A percentile compares a stretch with the other conserved stretches of the same genome.
Evolutionary conservation across 2,113 vertebrate genomes (phyloP).

Genomic region (Saguinus midas): DNA sequence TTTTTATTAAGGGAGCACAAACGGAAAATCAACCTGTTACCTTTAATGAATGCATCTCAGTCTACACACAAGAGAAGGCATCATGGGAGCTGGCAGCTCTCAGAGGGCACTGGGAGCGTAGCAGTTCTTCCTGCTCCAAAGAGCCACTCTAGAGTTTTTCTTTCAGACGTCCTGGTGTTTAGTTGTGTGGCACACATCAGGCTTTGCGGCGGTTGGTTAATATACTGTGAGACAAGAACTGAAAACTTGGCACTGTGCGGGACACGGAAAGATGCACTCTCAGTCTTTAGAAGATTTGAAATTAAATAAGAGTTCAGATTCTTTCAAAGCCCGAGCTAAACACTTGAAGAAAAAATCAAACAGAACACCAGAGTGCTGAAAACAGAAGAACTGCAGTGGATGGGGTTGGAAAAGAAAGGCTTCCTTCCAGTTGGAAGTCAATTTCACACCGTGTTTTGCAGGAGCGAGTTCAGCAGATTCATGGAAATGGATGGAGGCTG

Average conservation of each 20-base stretch:
- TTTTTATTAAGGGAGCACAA: not conserved
- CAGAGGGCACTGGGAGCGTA: accelerated
- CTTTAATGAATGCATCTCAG: not conserved
- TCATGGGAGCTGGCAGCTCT: not conserved
- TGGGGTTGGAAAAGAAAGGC: not conserved
- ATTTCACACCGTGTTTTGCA: conserved; percentile 3
- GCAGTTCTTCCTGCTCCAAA: not conserved
- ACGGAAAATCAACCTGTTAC: not conserved
- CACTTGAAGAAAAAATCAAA: not conserved
- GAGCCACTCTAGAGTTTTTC: not conserved
- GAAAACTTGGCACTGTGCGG: not conserved
- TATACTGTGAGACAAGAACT: not conserved
- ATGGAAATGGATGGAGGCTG: not conserved
- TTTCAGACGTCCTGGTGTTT: not conserved
- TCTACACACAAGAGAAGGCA: not conserved
- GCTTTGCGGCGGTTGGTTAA: not conserved
- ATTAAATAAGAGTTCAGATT: conserved; percentile 32
- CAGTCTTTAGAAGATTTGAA: not conserved
- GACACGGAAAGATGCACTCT: not conserved
- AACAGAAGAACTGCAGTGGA: not conserved
- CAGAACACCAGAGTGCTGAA: not conserved
- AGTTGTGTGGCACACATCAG: not conserved
- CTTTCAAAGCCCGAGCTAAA: conserved; percentile 28
- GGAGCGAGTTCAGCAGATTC: not conserved
- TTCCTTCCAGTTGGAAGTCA: not conserved